Conservation (phyloP, 1,140 invertebrate species). For the Papilio helenus region DNA sequence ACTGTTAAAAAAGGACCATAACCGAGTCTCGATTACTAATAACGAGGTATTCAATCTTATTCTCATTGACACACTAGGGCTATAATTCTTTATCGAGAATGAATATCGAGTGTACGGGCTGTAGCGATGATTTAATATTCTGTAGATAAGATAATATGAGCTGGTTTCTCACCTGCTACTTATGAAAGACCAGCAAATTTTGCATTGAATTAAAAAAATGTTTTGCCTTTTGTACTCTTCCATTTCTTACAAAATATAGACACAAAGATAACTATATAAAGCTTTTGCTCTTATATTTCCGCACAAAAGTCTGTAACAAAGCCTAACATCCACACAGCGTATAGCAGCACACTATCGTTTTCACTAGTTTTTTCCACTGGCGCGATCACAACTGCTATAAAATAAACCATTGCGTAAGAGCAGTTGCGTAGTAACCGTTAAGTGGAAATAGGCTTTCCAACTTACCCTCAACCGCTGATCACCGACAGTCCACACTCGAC, state of each 20-base stretch:
- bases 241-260: neutral
- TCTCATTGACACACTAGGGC: conserved; percentile 13
- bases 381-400: no score
- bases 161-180: neutral
- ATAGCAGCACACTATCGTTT: no score
- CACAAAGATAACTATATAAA: no score
- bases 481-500: conserved; percentile 95
- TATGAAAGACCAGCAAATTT: neutral
- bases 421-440: neutral
- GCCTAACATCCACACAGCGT: neutral
- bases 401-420: no score
- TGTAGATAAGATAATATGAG: neutral
- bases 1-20: conserved; percentile 2
- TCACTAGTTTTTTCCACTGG: no score
- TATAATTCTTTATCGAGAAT: conserved; percentile 11
- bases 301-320: neutral
- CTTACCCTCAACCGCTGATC: conserved; percentile 96
- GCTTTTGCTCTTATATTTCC: no score
- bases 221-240: neutral
- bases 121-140: neutral
- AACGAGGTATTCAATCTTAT: conserved; percentile 26
- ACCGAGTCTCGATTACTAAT: neutral
- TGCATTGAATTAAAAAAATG: neutral
- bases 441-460: conserved; percentile 30
- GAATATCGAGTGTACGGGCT: neutral